Evolutionary conservation across 2,113 vertebrate species (phyloP).

Genomic region (Varanus komodoensis): DNA sequence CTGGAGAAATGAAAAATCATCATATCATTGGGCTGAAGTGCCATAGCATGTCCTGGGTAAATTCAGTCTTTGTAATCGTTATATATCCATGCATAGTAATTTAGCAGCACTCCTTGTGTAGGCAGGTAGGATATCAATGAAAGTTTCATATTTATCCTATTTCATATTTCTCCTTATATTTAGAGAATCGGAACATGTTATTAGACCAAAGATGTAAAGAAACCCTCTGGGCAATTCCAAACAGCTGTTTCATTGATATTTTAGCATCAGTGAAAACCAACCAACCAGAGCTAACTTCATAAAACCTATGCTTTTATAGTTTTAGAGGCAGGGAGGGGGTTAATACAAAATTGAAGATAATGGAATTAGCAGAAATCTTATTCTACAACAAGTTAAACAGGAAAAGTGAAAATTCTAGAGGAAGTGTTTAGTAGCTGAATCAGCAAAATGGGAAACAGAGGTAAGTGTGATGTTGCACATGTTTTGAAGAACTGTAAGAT

Average conservation of each 20-base stretch:
- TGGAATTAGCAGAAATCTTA: neutral
- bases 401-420: neutral
- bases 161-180: conserved; percentile 17
- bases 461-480: neutral
- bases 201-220: neutral
- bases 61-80: neutral
- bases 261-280: neutral
- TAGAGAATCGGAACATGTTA: neutral
- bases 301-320: neutral
- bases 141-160: conserved; percentile 13
- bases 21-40: neutral
- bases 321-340: too few species aligned
- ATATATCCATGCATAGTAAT: conserved; percentile 22
- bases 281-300: neutral
- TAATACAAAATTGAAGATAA: neutral
- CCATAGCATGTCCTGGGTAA: neutral
- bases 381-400: neutral
- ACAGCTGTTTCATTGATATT: neutral
- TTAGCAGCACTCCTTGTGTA: neutral
- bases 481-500: neutral
- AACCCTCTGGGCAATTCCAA: neutral
- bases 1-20: neutral
- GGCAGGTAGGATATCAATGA: neutral
- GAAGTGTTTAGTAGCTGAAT: neutral
- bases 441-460: neutral